A percentile compares a stretch with the other conserved stretches of the same genome.
These are phyloP conservation scores for Pocota personata DNA, from an alignment of 2,888 invertebrate genomes.

Conservation along the genomic window DNA sequence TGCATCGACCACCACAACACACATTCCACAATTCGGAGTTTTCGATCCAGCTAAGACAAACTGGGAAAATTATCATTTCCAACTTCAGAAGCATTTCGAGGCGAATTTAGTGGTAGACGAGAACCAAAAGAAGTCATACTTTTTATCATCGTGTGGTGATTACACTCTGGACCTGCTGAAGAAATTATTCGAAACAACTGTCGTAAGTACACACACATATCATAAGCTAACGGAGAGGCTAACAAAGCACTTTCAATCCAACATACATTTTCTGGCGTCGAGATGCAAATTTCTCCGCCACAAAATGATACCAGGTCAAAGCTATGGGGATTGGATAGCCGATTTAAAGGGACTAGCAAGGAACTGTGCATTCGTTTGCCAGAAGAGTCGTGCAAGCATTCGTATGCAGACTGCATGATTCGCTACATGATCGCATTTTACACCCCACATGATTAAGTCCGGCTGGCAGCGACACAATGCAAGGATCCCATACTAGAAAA, in stretches of 20 bases:
- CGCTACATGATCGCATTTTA: slow-evolving; percentile 11
- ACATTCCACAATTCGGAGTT: neutral
- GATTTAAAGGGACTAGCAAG: slow-evolving; percentile 55
- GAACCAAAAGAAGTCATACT: neutral
- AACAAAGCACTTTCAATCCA: slow-evolving; percentile 18
- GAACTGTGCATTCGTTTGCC: no score
- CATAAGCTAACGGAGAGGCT: neutral
- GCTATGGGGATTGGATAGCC: slow-evolving; percentile 47
- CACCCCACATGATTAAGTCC: slow-evolving; percentile 40
- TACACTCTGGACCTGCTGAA: neutral
- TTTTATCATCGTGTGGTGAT: slow-evolving; percentile 9
- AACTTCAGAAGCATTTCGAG: slow-evolving; percentile 3
- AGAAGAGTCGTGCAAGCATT: no score
- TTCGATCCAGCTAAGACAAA: slow-evolving; percentile 8
- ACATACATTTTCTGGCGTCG: slow-evolving; percentile 31
- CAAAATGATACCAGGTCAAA: slow-evolving; percentile 10
- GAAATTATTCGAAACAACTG: slow-evolving; percentile 2
- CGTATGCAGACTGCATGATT: slow-evolving; percentile 42
- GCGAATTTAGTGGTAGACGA: slow-evolving; percentile 2
- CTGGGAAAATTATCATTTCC: slow-evolving; percentile 16
- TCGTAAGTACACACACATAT: slow-evolving; percentile 34
- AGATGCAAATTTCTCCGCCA: slow-evolving; percentile 39
- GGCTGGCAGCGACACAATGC: slow-evolving; percentile 34
- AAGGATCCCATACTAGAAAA: neutral
- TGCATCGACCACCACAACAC: no score